phyloP scores from a whole-genome alignment of 1,140 invertebrate species.

The Pissodes strobi region DNA sequence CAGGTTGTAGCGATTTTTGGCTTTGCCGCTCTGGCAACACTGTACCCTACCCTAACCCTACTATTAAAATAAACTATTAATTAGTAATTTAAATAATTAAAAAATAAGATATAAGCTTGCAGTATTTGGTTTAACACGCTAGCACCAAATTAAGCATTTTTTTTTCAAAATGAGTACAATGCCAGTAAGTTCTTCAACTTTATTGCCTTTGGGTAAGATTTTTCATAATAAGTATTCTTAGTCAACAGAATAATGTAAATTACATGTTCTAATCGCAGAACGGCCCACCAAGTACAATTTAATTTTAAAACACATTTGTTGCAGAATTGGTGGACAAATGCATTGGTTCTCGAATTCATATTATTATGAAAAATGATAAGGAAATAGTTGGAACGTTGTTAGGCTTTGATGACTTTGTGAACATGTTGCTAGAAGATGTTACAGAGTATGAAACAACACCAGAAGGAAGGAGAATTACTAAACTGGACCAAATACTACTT shows the following conservation, averaged over 20 bases:
- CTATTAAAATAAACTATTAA: too few species aligned
- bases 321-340: slow-evolving; percentile 99
- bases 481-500: slow-evolving; percentile 95
- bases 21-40: too few species aligned
- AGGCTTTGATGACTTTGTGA: slow-evolving; percentile 99
- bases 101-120: too few species aligned
- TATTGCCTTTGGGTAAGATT: slow-evolving; percentile 50
- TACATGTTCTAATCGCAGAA: too few species aligned
- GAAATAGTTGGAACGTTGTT: slow-evolving; percentile 97
- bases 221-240: too few species aligned
- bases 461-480: slow-evolving; percentile 94
- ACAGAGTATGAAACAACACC: slow-evolving; percentile 95
- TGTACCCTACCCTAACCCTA: too few species aligned
- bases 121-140: too few species aligned
- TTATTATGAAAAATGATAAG: slow-evolving; percentile 99
- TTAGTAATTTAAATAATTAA: too few species aligned
- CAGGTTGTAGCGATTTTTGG: too few species aligned
- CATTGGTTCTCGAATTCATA: slow-evolving; percentile 98
- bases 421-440: slow-evolving; percentile 92
- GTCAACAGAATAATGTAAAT: too few species aligned
- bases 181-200: slow-evolving; percentile 51
- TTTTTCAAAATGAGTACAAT: slow-evolving; percentile 48
- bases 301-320: slow-evolving; percentile 38
- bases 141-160: too few species aligned
- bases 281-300: too few species aligned